Conservation (phyloP, 2,113 vertebrate genomes). For the Brachyistius frenatus region DNA sequence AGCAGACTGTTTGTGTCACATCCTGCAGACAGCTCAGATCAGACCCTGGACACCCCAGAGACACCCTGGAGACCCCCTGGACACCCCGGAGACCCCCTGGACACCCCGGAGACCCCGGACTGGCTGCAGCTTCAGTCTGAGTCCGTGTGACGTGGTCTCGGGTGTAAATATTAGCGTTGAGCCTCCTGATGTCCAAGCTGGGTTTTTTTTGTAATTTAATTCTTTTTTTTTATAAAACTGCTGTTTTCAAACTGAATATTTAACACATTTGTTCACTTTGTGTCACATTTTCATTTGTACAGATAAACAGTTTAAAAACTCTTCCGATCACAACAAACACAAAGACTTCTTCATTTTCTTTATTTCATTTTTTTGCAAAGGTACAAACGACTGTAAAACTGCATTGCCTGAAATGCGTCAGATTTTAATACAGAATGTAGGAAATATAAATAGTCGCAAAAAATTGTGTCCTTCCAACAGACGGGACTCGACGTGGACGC, state of each 20-base stretch:
- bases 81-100: no score
- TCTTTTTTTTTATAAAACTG: no score
- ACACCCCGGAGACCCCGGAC: no score
- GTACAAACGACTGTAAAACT: slow-evolving; percentile 85
- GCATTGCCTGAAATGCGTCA: slow-evolving; percentile 81
- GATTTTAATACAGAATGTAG: slow-evolving; percentile 79
- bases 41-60: not conserved
- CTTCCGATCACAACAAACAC: not conserved
- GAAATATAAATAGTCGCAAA: slow-evolving; percentile 85
- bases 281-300: not conserved
- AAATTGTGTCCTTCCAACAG: slow-evolving; percentile 65
- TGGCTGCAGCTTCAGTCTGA: no score
- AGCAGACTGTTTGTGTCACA: no score
- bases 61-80: not conserved
- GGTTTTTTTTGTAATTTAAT: no score
- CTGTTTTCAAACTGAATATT: not conserved
- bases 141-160: no score
- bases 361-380: slow-evolving; percentile 81
- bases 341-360: slow-evolving; percentile 68
- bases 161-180: no score
- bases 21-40: no score
- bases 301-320: not conserved
- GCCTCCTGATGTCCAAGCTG: no score
- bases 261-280: not conserved
- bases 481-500: not conserved